Base-by-base conservation (phyloP, 2,797 vertebrate genomes). In the Cottoperca gobio region DNA sequence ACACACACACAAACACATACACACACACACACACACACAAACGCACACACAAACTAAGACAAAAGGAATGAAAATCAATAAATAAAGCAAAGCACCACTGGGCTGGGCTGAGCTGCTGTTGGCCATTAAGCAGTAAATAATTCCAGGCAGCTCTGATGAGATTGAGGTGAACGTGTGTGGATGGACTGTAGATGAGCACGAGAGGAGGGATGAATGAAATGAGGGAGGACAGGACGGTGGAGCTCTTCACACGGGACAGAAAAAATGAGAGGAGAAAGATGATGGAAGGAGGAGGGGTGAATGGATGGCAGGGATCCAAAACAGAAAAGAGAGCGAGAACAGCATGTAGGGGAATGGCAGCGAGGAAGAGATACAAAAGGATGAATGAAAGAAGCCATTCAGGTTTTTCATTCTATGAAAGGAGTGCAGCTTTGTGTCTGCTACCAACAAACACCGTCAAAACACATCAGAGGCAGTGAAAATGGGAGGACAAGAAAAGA, bases 71-170 rank as follows among this genome's bases (percentile, higher is more conserved):
- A 66, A 89, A 87, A 94, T 92, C 88, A 50, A 92, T 91, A 91
- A 90, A 89, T 91, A 88, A 93, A 87, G 88, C 69, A 82, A 88
- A 89, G 90, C 84, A 76, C 82, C 4, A 7, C 53, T 64, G 79
- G 78, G 79, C 70, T 85, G 83, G 70, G 76, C 82, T 86, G 89
- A 86, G 85, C 77, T 85, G 83, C 86, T 93, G 85, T 75, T 75
- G 79, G 82, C 89, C 90, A 91, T 93, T 92, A 92, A 86, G 87
- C 86, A 89, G 89, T 93, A 93, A 92, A 94, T 93, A 88, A 92
- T 91, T 86, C 78, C 82, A 86, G 87, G 79, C 83, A 70, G 84
- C 69, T 88, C 71, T 79, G 86, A 90, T 67, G 40, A 86, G 83
- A 87, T 78, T 16, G 67, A 66, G 54, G 58, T 26, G 62, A 72